These are phyloP conservation scores for Eristalis arbustorum DNA, from an alignment of 2,888 invertebrate genomes.

Conservation along the genomic window DNA sequence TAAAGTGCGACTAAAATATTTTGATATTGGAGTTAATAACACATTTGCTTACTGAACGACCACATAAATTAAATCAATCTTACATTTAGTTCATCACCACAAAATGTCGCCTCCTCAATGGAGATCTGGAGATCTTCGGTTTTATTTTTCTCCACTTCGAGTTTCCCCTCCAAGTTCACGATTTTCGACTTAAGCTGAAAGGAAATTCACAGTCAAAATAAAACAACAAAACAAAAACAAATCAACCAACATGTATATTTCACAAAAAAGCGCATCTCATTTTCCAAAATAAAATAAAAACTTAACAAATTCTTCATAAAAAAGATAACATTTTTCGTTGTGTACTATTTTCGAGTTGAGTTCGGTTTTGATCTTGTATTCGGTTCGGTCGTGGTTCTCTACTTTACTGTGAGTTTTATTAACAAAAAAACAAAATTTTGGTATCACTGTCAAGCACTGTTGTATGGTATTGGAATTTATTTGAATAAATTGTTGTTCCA, in stretches of 20 bases:
- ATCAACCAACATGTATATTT: neutral
- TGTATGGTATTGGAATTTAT: constrained; percentile 44
- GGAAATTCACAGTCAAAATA: neutral
- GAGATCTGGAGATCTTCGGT: constrained; percentile 94
- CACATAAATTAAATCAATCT: constrained; percentile 72
- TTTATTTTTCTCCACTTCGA: constrained; percentile 90
- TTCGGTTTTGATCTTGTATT: neutral
- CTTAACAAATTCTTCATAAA: neutral
- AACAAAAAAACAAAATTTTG: neutral
- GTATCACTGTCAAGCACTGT: neutral
- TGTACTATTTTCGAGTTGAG: neutral
- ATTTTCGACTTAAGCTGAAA: constrained; percentile 82
- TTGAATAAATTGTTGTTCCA: neutral
- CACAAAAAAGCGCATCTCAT: neutral
- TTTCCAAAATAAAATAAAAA: neutral
- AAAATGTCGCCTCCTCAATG: constrained; percentile 94
- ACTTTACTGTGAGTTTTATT: neutral
- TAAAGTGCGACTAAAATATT: neutral
- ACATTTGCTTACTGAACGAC: neutral
- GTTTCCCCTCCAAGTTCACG: constrained; percentile 83
- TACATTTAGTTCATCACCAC: constrained; percentile 94
- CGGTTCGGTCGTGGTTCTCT: neutral
- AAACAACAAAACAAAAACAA: constrained; percentile 28
- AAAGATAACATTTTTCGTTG: constrained; percentile 2
- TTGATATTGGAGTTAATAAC: too few relatives aligned